phyloP scores from a whole-genome alignment of 2,888 invertebrate species.

The Podabrus alpinus region DNA sequence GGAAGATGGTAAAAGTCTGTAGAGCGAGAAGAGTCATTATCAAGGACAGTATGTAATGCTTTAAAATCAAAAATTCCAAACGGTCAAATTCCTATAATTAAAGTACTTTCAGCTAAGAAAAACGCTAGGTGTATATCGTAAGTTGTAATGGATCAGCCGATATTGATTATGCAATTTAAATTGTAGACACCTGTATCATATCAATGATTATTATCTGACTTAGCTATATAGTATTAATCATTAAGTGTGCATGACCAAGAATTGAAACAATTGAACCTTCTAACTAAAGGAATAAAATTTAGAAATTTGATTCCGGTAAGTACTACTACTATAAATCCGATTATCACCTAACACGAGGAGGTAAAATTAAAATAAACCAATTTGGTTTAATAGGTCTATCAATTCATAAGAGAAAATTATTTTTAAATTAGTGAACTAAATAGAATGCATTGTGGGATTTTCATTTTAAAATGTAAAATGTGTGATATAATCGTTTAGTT shows the following conservation, averaged over 20 bases:
- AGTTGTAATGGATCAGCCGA: too few species aligned
- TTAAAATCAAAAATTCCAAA: too few species aligned
- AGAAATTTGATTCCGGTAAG: background rate
- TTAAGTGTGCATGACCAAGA: background rate
- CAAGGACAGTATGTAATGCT: too few species aligned
- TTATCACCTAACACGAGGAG: background rate
- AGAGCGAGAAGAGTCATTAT: too few species aligned
- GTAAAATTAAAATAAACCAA: background rate
- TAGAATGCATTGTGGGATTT: background rate
- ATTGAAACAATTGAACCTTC: background rate
- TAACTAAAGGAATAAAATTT: background rate
- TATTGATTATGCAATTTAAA: background rate
- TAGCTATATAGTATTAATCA: background rate
- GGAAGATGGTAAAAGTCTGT: too few species aligned
- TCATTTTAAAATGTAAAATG: background rate
- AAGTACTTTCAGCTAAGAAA: too few species aligned
- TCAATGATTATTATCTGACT: background rate
- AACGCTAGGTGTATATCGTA: too few species aligned
- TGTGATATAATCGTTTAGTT: background rate
- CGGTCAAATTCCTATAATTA: too few species aligned
- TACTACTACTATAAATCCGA: background rate
- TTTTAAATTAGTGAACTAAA: background rate
- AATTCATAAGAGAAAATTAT: background rate
- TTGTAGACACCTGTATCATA: background rate
- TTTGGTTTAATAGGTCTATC: too few species aligned